These are phyloP conservation scores for Brachynemurus nebulosus DNA, from an alignment of 2,888 invertebrate genomes.

Conservation along the genomic window DNA sequence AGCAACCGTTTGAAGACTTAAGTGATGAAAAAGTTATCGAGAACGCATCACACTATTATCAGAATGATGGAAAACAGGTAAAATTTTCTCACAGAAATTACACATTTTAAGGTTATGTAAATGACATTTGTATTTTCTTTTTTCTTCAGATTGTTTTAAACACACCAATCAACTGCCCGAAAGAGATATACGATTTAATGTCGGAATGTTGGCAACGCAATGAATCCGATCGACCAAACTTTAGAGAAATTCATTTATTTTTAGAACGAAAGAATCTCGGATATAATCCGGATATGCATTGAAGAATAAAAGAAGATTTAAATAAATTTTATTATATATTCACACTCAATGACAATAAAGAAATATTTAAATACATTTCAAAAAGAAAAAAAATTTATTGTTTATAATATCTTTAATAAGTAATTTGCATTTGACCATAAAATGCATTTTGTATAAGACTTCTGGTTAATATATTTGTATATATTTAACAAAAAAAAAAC, in stretches of 20 bases:
- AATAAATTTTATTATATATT: constrained; percentile 1
- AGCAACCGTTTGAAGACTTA: constrained; percentile 68
- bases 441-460: too few relatives aligned
- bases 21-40: constrained; percentile 71
- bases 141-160: constrained; percentile 39
- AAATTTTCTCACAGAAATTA: constrained; percentile 27
- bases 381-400: too few relatives aligned
- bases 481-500: too few relatives aligned
- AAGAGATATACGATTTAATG: constrained; percentile 77
- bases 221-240: constrained; percentile 61
- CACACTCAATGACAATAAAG: constrained; percentile 3
- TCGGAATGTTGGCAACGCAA: constrained; percentile 75
- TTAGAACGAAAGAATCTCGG: constrained; percentile 63
- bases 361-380: too few relatives aligned
- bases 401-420: too few relatives aligned
- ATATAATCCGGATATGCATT: constrained; percentile 30
- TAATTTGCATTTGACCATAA: too few relatives aligned
- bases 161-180: constrained; percentile 63
- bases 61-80: constrained; percentile 56
- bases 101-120: not conserved
- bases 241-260: constrained; percentile 75
- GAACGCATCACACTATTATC: constrained; percentile 66
- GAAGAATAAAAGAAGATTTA: too few relatives aligned
- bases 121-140: not conserved
- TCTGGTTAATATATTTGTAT: too few relatives aligned